A percentile compares a stretch with the other conserved stretches of the same genome.
phyloP scores from a whole-genome alignment of 2,113 vertebrate genomes.

The Ceyx margarethae region DNA sequence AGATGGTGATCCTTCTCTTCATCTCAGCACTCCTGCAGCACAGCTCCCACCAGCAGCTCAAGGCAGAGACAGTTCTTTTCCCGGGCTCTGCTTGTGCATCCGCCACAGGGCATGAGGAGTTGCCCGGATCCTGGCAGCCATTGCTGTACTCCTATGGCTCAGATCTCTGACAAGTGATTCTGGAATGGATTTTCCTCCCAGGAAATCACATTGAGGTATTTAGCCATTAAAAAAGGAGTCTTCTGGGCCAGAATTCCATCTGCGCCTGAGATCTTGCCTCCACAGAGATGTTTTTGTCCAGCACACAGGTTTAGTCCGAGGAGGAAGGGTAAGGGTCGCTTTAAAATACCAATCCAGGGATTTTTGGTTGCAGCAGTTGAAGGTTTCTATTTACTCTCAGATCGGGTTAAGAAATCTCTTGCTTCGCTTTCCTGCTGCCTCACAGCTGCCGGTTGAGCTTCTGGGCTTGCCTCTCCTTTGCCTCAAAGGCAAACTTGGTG shows the following conservation, averaged over 20 bases:
- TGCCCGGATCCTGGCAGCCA: not conserved
- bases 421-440: not conserved
- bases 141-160: not conserved
- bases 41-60: not conserved
- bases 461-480: constrained; percentile 86
- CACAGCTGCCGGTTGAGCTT: constrained; percentile 87
- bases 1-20: not conserved
- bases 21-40: rapidly evolving
- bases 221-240: constrained; percentile 10
- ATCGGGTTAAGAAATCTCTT: constrained; percentile 6
- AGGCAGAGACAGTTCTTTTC: not conserved
- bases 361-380: not conserved
- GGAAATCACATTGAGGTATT: constrained; percentile 3
- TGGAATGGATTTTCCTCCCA: constrained; percentile 1
- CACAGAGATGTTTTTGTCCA: not conserved
- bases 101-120: not conserved
- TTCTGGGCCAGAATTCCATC: constrained; percentile 49
- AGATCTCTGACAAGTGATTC: constrained; percentile 16
- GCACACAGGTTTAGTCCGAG: not conserved
- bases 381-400: constrained; percentile 17
- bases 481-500: constrained; percentile 83
- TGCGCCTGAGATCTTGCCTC: constrained; percentile 10
- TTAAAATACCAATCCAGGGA: constrained; percentile 4
- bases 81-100: not conserved
- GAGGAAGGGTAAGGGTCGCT: not conserved